phyloP scores from a whole-genome alignment of 2,888 invertebrate species.

The Gastrophysa polygoni region DNA sequence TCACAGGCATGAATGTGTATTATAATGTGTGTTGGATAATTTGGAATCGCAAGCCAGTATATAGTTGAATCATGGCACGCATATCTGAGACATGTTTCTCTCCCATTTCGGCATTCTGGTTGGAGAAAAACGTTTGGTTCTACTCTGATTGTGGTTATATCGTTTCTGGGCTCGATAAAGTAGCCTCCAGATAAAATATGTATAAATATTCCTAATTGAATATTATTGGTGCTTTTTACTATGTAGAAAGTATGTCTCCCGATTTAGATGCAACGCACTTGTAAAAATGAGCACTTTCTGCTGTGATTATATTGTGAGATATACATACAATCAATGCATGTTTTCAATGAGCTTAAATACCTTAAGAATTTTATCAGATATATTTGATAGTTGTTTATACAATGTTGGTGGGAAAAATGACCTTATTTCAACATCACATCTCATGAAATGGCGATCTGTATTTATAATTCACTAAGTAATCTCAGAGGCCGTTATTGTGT shows the following conservation, averaged over 20 bases:
- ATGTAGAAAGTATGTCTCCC: no score
- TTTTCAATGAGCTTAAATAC: slow-evolving; percentile 28
- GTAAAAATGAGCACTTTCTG: slow-evolving; percentile 44
- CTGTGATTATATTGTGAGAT: slow-evolving; percentile 44
- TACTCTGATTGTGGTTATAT: no score
- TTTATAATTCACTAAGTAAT: no score
- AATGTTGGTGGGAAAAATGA: not conserved
- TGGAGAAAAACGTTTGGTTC: no score
- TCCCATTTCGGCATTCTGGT: no score
- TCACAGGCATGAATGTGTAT: no score
- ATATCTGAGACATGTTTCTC: no score
- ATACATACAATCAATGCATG: slow-evolving; percentile 28
- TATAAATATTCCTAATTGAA: not conserved
- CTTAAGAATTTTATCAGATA: slow-evolving; percentile 1
- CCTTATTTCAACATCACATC: not conserved
- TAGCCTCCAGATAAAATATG: not conserved
- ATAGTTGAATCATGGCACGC: no score
- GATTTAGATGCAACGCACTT: slow-evolving; percentile 35
- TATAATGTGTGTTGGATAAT: no score
- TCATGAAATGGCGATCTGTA: not conserved
- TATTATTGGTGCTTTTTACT: no score
- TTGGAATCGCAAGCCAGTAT: no score
- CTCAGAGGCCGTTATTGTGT: no score
- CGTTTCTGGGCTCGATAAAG: not conserved
- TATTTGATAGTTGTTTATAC: not conserved